These are phyloP conservation scores for Passer montanus DNA, from an alignment of 2,113 vertebrate genomes.

Conservation along the genomic window DNA sequence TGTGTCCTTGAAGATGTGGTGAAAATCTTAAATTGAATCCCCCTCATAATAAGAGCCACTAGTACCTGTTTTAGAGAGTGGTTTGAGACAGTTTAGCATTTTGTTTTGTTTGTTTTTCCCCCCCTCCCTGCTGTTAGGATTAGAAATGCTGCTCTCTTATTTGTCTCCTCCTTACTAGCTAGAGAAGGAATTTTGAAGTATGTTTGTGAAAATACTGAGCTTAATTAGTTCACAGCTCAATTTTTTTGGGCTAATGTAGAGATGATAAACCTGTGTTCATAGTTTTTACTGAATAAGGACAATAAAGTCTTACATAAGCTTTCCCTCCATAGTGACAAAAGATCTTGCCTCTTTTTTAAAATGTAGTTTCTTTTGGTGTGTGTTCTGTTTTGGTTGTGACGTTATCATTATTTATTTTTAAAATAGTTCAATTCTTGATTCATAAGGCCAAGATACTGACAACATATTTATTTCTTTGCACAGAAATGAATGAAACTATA, in stretches of 20 bases:
- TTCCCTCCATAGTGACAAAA: background rate
- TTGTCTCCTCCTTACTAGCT: background rate
- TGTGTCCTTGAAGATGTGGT: background rate
- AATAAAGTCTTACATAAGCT: background rate
- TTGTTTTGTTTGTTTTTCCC: background rate
- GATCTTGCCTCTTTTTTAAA: background rate
- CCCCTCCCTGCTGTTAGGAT: background rate
- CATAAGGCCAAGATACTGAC: background rate
- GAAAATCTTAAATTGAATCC: background rate
- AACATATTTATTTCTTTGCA: conserved; percentile 5
- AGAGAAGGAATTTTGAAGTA: background rate
- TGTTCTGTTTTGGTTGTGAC: background rate
- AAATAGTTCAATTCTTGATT: background rate
- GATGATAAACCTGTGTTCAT: background rate
- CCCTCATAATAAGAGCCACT: background rate
- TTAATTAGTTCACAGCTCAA: background rate
- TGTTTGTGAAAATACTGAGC: background rate
- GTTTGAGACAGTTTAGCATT: background rate
- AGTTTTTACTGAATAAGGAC: background rate
- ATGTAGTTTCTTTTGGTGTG: background rate
- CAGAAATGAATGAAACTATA: conserved; percentile 88
- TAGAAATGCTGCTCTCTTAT: background rate
- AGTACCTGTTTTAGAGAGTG: background rate
- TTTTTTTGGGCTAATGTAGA: background rate
- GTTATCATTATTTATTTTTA: background rate